These are phyloP conservation scores for Enteromius treurensis DNA, from an alignment of 2,797 vertebrate genomes.

Conservation along the genomic window DNA sequence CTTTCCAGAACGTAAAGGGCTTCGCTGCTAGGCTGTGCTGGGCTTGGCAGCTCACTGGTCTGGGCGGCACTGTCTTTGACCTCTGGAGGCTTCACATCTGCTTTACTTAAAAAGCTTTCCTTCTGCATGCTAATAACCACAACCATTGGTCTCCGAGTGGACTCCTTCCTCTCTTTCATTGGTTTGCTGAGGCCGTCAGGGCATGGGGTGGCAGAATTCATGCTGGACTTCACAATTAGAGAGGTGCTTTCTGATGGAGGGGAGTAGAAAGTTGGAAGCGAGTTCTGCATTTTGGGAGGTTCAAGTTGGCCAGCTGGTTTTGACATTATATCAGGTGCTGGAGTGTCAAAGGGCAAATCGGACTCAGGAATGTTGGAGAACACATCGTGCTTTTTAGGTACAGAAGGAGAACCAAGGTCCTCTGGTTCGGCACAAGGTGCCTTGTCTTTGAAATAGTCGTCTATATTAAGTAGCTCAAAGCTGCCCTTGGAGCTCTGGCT, in stretches of 20 bases:
- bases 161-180: slow-evolving; percentile 70
- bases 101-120: slow-evolving; percentile 61
- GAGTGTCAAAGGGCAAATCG: slow-evolving; percentile 12
- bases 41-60: slow-evolving; percentile 46
- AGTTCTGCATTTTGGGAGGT: slow-evolving; percentile 67
- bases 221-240: slow-evolving; percentile 35
- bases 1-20: slow-evolving; percentile 69
- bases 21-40: slow-evolving; percentile 44
- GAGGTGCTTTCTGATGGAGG: slow-evolving; percentile 77
- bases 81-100: slow-evolving; percentile 34
- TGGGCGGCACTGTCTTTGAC: slow-evolving; percentile 48
- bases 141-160: slow-evolving; percentile 71
- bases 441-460: slow-evolving; percentile 75
- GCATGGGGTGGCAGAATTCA: slow-evolving; percentile 51
- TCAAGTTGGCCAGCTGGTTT: slow-evolving; percentile 41
- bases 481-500: slow-evolving; percentile 93
- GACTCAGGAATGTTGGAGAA: slow-evolving; percentile 52
- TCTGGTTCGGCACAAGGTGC: slow-evolving; percentile 49
- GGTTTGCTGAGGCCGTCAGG: slow-evolving; percentile 60
- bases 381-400: slow-evolving; percentile 47
- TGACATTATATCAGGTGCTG: slow-evolving; percentile 19
- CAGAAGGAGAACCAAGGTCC: slow-evolving; percentile 56
- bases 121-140: slow-evolving; percentile 84
- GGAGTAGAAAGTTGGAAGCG: slow-evolving; percentile 90
- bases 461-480: slow-evolving; percentile 87